These are phyloP conservation scores for Andrena haemorrhoa DNA, from an alignment of 2,888 invertebrate genomes.

Conservation along the genomic window DNA sequence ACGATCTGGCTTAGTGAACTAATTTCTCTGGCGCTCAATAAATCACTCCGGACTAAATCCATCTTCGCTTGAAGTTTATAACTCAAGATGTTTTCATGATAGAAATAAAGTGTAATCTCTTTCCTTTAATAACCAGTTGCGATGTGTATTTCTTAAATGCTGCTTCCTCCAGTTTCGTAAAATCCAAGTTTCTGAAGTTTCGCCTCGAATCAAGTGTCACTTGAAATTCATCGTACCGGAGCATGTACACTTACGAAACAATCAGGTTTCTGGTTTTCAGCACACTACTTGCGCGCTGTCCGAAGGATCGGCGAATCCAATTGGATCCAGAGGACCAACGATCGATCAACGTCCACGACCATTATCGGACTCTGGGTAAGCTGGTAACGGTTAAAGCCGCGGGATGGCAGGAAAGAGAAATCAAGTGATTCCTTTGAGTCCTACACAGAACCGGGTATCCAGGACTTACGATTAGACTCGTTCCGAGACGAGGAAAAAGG, in stretches of 20 bases:
- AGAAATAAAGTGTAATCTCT: background rate
- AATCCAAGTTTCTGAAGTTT: too few species aligned
- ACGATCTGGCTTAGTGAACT: conserved; percentile 13
- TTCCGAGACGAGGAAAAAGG: background rate
- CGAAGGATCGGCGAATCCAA: conserved; percentile 13
- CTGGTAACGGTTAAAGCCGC: conserved; percentile 23
- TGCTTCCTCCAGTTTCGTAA: too few species aligned
- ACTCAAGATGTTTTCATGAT: conserved; percentile 1
- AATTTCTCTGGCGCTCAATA: conserved; percentile 18
- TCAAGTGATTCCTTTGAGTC: conserved; percentile 24
- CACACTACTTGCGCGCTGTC: background rate
- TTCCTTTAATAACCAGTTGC: too few species aligned
- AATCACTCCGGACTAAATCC: conserved; percentile 12
- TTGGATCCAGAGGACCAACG: background rate
- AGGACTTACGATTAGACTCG: background rate
- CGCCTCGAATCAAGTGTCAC: background rate
- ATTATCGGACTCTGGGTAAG: background rate
- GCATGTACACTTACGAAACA: background rate
- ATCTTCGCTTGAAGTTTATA: background rate
- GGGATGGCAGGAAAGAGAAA: conserved; percentile 5
- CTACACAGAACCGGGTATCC: conserved; percentile 19
- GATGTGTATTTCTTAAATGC: too few species aligned
- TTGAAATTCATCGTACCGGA: too few species aligned
- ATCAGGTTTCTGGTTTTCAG: conserved; percentile 7
- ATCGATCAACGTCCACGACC: conserved; percentile 40